Conservation (phyloP, 2,888 invertebrate genomes). For the Spodoptera picta region DNA sequence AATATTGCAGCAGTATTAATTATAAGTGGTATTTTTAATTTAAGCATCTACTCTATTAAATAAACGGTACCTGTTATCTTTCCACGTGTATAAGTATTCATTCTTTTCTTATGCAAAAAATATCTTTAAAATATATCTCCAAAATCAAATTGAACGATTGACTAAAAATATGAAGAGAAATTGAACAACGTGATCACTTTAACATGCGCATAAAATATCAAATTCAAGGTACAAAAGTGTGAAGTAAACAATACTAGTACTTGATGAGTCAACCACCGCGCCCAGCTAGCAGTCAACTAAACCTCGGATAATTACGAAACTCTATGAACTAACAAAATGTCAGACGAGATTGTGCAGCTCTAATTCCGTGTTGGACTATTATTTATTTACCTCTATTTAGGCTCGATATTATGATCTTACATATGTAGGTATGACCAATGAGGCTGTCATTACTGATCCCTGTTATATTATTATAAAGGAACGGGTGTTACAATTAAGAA, state of each 20-base stretch:
- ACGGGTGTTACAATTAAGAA: too few species aligned
- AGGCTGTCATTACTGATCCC: neutral
- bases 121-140: too few species aligned
- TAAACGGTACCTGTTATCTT: too few species aligned
- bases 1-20: too few species aligned
- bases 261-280: conserved; percentile 41
- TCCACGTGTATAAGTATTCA: too few species aligned
- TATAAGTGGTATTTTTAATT: too few species aligned
- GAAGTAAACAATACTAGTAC: conserved; percentile 7
- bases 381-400: neutral
- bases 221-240: neutral
- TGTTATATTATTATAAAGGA: too few species aligned
- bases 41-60: too few species aligned
- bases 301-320: conserved; percentile 40
- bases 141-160: too few species aligned
- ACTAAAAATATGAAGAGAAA: too few species aligned
- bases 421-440: neutral
- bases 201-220: neutral
- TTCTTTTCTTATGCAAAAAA: too few species aligned
- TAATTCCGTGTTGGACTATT: conserved; percentile 1
- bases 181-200: too few species aligned
- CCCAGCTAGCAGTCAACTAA: conserved; percentile 14
- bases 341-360: conserved; percentile 18
- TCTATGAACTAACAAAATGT: conserved; percentile 28
- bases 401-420: neutral